Conservation (phyloP, 2,888 invertebrate species). For the Chrysolina americana region DNA sequence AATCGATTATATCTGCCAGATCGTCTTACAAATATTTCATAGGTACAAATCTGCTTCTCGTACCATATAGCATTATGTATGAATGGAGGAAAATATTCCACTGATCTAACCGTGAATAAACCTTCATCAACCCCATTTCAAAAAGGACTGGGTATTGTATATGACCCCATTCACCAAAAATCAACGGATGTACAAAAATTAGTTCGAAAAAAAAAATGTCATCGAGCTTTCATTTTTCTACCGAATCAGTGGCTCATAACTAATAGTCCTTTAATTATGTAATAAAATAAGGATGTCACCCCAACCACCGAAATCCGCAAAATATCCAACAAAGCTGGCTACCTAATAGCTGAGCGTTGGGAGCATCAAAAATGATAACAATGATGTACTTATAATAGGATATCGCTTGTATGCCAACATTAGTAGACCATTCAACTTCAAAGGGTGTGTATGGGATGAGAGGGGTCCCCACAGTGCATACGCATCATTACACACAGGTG, state of each 20-base stretch:
- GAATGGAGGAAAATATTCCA: no score
- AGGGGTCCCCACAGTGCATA: conserved; percentile 65
- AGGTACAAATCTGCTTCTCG: no score
- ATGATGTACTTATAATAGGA: conserved; percentile 57
- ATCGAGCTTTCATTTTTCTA: conserved; percentile 26
- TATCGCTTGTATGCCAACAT: conserved; percentile 60
- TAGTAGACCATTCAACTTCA: conserved; percentile 60
- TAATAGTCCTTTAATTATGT: conserved; percentile 60
- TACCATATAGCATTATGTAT: no score
- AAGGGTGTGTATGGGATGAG: conserved; percentile 62
- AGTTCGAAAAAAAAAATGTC: conserved; percentile 24
- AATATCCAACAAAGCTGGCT: conserved; percentile 56
- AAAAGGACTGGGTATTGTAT: no score
- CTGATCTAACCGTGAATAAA: no score
- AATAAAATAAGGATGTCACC: conserved; percentile 55
- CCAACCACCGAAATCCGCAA: conserved; percentile 57
- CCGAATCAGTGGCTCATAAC: conserved; percentile 50
- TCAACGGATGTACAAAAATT: conserved; percentile 18
- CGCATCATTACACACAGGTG: conserved; percentile 69
- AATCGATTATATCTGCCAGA: no score
- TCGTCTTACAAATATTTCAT: no score
- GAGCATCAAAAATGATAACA: conserved; percentile 56
- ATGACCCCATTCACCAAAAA: conserved; percentile 8
- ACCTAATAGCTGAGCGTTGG: conserved; percentile 44
- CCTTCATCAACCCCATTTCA: no score